These are phyloP conservation scores for Phenganax marumi DNA, from an alignment of 92 coral and sea anemone species.

Conservation along the genomic window DNA sequence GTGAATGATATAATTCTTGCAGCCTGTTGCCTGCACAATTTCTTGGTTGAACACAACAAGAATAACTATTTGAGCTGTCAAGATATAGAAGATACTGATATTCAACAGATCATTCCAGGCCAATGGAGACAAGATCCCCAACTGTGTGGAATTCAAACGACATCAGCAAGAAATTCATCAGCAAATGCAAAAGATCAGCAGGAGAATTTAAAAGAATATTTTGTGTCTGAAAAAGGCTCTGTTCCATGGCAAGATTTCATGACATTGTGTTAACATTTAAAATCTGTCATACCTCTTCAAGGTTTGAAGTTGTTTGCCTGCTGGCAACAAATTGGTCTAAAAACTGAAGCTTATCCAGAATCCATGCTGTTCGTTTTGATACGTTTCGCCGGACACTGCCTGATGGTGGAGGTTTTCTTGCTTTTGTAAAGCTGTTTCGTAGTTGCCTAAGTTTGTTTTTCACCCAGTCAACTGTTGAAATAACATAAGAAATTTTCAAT, in stretches of 20 bases:
- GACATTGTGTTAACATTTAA: neutral
- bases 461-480: slow-evolving; percentile 54
- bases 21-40: no score
- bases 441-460: slow-evolving; percentile 38
- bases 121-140: neutral
- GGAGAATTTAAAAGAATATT: neutral
- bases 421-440: slow-evolving; percentile 49
- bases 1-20: no score
- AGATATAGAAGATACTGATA: neutral
- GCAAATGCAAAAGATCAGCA: neutral
- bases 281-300: slow-evolving; percentile 37
- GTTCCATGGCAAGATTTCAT: slow-evolving; percentile 1
- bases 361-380: slow-evolving; percentile 42
- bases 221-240: neutral
- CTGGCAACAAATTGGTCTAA: slow-evolving; percentile 36
- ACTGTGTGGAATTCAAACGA: neutral
- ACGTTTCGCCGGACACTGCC: slow-evolving; percentile 30
- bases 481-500: neutral
- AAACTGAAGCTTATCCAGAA: slow-evolving; percentile 42
- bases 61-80: neutral
- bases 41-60: no score
- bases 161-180: neutral
- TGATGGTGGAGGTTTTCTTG: slow-evolving; percentile 36
- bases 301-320: slow-evolving; percentile 46
- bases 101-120: neutral